Conservation (phyloP, 2,797 vertebrate genomes). For the Gymnoscopelus braueri region DNA sequence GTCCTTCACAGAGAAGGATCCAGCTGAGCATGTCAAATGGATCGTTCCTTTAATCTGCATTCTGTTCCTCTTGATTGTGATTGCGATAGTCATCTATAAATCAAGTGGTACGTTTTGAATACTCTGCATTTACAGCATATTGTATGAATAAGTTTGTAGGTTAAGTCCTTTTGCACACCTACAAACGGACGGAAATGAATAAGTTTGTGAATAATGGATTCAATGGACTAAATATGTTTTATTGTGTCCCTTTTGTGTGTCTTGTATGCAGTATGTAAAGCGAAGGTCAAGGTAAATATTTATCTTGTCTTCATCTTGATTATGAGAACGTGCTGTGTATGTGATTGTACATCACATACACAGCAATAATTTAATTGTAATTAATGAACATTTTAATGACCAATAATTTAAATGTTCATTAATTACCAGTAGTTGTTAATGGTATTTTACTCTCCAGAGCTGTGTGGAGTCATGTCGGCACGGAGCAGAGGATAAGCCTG, state of each 20-base stretch:
- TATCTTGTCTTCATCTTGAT: not conserved
- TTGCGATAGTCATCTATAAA: fast-evolving
- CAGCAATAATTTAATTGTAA: not conserved
- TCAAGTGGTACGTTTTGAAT: fast-evolving
- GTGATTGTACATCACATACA: too few relatives aligned
- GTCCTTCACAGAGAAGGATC: not conserved
- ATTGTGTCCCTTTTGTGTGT: not conserved
- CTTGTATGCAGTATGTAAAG: not conserved
- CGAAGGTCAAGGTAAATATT: slow-evolving; percentile 34
- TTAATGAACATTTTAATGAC: not conserved
- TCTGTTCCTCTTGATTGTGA: fast-evolving
- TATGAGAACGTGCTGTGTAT: not conserved
- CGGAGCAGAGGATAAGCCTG: fast-evolving
- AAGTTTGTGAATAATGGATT: not conserved
- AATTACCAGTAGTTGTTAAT: not conserved
- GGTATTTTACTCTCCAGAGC: slow-evolving; percentile 6
- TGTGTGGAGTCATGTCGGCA: not conserved
- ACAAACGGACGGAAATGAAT: not conserved
- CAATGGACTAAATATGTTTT: slow-evolving; percentile 1
- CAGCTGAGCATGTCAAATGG: fast-evolving
- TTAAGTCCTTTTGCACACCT: too few relatives aligned
- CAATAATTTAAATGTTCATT: not conserved
- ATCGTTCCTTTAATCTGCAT: fast-evolving
- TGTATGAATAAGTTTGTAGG: not conserved
- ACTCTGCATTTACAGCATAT: not conserved